Evolutionary conservation across 2,888 invertebrate genomes (phyloP).

Genomic region (Argynnis bischoffii): DNA sequence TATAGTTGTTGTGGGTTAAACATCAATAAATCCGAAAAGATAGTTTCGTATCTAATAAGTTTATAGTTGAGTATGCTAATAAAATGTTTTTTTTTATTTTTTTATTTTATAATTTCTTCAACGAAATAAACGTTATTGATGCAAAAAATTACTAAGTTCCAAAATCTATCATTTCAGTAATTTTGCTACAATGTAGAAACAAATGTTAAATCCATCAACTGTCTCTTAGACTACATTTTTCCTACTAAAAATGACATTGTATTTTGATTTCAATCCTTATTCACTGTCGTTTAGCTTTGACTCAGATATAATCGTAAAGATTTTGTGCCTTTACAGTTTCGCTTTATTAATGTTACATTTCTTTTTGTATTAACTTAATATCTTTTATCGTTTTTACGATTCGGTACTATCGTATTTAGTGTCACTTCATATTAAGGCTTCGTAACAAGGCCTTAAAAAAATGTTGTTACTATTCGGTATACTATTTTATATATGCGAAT

Average conservation of each 20-base stretch:
- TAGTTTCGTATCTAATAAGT: too few relatives aligned
- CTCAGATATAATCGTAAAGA: slow-evolving; percentile 52
- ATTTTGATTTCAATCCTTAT: slow-evolving; percentile 48
- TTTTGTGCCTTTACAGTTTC: slow-evolving; percentile 18
- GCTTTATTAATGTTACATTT: slow-evolving; percentile 19
- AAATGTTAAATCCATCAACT: background rate
- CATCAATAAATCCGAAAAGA: too few relatives aligned
- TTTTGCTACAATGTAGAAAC: background rate
- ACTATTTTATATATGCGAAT: too few relatives aligned
- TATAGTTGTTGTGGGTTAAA: too few relatives aligned
- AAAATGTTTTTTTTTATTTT: too few relatives aligned
- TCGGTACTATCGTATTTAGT: slow-evolving; percentile 6
- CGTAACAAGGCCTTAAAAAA: background rate
- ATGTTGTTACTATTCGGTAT: background rate
- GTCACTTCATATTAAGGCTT: background rate
- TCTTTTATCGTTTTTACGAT: slow-evolving; percentile 1
- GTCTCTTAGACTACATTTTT: slow-evolving; percentile 35
- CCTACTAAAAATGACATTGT: slow-evolving; percentile 45
- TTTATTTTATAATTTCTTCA: too few relatives aligned
- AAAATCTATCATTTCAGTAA: background rate
- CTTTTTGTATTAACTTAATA: slow-evolving; percentile 4
- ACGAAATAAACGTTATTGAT: too few relatives aligned
- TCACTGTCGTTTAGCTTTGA: slow-evolving; percentile 51
- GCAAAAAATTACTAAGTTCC: background rate
- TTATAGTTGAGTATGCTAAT: too few relatives aligned